Percentiles rank a stretch among this genome's conserved stretches.
phyloP scores from a whole-genome alignment of 2,113 vertebrate species.

The Aleadryas rufinucha region DNA sequence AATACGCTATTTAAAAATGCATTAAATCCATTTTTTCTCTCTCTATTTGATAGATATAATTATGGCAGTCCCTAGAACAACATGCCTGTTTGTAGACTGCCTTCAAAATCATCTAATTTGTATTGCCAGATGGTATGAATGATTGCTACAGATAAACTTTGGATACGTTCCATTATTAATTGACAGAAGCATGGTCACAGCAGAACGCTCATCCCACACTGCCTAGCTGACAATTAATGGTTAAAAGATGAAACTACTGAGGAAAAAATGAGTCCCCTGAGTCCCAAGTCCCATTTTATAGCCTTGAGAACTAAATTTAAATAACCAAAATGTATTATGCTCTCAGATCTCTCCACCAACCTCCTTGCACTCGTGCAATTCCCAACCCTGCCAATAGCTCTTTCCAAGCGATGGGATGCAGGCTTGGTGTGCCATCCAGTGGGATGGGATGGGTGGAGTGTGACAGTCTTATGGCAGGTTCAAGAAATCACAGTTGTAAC shows the following conservation, averaged over 20 bases:
- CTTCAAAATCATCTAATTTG: conserved; percentile 68
- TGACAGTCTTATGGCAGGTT: not conserved
- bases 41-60: conserved; percentile 52
- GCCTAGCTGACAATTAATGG: conserved; percentile 47
- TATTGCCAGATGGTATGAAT: conserved; percentile 70
- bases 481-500: conserved; percentile 1
- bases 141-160: conserved; percentile 70
- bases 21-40: conserved; percentile 42
- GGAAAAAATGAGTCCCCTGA: conserved; percentile 20
- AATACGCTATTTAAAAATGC: conserved; percentile 1
- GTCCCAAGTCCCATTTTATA: conserved; percentile 25
- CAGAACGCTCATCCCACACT: conserved; percentile 32
- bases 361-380: not conserved
- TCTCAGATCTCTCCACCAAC: not conserved
- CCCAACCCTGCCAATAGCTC: not conserved
- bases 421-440: not conserved
- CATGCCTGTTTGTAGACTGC: conserved; percentile 55
- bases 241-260: conserved; percentile 56
- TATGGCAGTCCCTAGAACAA: conserved; percentile 57
- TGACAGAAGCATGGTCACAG: conserved; percentile 56
- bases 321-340: conserved; percentile 24
- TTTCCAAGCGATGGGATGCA: not conserved
- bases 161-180: conserved; percentile 67
- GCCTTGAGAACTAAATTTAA: conserved; percentile 51
- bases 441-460: not conserved